These are phyloP conservation scores for Eretmocerus hayati DNA, from an alignment of 2,888 invertebrate genomes.

Conservation along the genomic window DNA sequence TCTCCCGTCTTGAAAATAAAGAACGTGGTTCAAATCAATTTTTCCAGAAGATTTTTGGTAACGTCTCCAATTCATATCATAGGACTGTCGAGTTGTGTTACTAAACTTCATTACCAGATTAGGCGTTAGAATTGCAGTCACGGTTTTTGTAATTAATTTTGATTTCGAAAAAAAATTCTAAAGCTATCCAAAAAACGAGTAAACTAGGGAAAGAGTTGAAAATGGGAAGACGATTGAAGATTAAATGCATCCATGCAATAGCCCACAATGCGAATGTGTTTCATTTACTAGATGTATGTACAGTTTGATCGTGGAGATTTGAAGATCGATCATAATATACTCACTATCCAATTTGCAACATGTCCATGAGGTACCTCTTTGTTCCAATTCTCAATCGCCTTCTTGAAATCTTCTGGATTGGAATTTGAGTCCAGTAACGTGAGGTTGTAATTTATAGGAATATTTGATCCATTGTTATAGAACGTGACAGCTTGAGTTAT, in stretches of 20 bases:
- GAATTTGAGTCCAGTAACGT: constrained; percentile 56
- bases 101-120: no score
- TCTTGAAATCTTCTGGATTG: constrained; percentile 56
- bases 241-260: no score
- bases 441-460: constrained; percentile 73
- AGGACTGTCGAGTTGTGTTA: no score
- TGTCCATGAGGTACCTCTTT: constrained; percentile 37
- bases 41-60: no score
- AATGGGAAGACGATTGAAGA: no score
- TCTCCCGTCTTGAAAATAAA: constrained; percentile 69
- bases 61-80: no score
- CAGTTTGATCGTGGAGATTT: background rate
- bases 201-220: background rate
- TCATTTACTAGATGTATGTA: no score
- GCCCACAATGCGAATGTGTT: no score
- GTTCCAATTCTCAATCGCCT: constrained; percentile 57
- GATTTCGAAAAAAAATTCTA: no score
- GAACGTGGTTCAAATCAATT: no score
- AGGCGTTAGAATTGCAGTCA: no score
- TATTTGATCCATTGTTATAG: constrained; percentile 63
- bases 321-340: constrained; percentile 31
- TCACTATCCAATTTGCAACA: constrained; percentile 72
- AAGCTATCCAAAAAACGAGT: constrained; percentile 24
- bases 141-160: no score
- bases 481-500: constrained; percentile 57